These are phyloP conservation scores for Mesitornis unicolor DNA, from an alignment of 2,113 vertebrate species.

Conservation along the genomic window DNA sequence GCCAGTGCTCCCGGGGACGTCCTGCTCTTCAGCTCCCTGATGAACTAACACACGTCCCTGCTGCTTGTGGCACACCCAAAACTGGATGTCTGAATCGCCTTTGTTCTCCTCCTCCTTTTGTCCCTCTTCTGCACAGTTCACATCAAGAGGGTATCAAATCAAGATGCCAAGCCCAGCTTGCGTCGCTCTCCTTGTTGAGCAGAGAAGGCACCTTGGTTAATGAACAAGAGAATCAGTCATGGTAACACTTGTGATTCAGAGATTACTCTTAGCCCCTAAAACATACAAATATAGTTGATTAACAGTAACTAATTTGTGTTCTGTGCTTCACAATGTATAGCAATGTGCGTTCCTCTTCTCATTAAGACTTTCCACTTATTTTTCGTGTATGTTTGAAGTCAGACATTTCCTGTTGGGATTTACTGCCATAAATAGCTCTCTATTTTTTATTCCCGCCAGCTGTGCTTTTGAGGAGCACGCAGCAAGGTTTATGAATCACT, in stretches of 20 bases:
- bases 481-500: conserved; percentile 46
- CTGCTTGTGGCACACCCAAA: conserved; percentile 41
- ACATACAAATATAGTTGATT: neutral
- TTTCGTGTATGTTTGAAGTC: neutral
- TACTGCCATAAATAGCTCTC: conserved; percentile 2
- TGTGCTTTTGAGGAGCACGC: neutral
- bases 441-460: conserved; percentile 1
- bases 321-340: neutral
- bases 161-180: conserved; percentile 5
- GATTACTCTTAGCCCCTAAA: neutral
- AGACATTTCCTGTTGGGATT: neutral
- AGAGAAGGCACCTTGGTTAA: neutral
- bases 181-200: neutral
- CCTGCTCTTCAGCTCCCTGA: conserved; percentile 38
- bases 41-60: conserved; percentile 6
- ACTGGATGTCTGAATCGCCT: conserved; percentile 13
- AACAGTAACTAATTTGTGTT: neutral
- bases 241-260: neutral
- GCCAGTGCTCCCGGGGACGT: neutral
- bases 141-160: neutral
- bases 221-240: neutral
- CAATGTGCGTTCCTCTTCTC: neutral
- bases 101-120: neutral
- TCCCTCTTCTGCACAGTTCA: neutral
- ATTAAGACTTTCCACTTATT: neutral